Percentiles rank a stretch among this genome's conserved stretches.
These are phyloP conservation scores for Eubasilissa regina DNA, from an alignment of 1,140 invertebrate genomes.

Conservation along the genomic window DNA sequence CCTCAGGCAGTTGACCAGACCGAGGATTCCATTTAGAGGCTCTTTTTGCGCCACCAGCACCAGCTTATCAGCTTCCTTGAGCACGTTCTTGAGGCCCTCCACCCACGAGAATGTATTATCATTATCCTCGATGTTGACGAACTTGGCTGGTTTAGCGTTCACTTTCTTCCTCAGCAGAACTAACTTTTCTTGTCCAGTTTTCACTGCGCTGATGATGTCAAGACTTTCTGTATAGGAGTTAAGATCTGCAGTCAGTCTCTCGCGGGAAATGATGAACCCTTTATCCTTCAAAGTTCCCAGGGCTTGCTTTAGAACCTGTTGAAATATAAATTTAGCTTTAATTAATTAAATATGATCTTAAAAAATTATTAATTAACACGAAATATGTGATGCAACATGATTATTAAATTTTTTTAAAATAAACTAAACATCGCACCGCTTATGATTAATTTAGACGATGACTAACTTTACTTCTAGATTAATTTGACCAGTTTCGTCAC, in stretches of 20 bases:
- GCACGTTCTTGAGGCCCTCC: slow-evolving; percentile 70
- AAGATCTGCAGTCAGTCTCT: slow-evolving; percentile 64
- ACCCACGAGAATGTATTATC: slow-evolving; percentile 67
- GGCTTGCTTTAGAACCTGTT: slow-evolving; percentile 67
- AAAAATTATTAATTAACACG: too few species aligned
- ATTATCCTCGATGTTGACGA: slow-evolving; percentile 63
- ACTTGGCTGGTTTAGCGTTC: slow-evolving; percentile 67
- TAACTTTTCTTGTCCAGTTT: slow-evolving; percentile 67
- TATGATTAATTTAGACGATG: too few species aligned
- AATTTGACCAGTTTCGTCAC: too few species aligned
- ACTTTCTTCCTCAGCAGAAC: slow-evolving; percentile 67
- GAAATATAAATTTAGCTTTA: not conserved
- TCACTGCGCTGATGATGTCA: slow-evolving; percentile 67
- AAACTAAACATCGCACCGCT: too few species aligned
- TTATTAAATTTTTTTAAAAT: too few species aligned
- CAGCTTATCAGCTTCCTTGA: slow-evolving; percentile 73
- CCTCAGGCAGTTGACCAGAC: slow-evolving; percentile 84
- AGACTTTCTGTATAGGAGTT: slow-evolving; percentile 64
- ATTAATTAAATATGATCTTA: too few species aligned
- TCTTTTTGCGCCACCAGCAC: slow-evolving; percentile 77
- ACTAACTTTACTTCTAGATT: too few species aligned
- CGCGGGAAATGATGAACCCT: slow-evolving; percentile 71
- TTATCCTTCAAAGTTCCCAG: slow-evolving; percentile 66
- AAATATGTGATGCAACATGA: too few species aligned
- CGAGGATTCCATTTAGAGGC: slow-evolving; percentile 84